These are phyloP conservation scores for Dyspetes luteomarginatus DNA, from an alignment of 2,888 invertebrate genomes.

Conservation along the genomic window DNA sequence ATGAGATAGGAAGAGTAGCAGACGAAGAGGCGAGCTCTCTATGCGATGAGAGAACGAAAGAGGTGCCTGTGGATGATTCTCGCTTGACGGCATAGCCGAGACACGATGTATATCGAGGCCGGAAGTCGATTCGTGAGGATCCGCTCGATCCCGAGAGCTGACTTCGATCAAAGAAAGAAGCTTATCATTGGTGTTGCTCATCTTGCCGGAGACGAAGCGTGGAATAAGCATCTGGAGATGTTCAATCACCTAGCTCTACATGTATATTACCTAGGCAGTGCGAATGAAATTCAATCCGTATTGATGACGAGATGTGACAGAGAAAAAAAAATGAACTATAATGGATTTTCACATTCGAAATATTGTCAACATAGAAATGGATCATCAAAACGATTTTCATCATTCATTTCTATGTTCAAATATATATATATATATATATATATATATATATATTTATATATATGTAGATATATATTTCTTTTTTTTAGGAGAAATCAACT, in stretches of 20 bases:
- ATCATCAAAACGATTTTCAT: no score
- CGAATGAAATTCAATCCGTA: not conserved
- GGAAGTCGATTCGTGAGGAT: slow-evolving; percentile 61
- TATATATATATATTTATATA: no score
- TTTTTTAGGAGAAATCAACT: no score
- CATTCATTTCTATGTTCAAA: no score
- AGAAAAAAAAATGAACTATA: not conserved
- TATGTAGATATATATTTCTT: no score
- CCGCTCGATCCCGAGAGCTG: slow-evolving; percentile 37
- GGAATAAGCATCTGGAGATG: slow-evolving; percentile 48
- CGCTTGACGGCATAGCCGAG: slow-evolving; percentile 12
- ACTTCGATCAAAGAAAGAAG: slow-evolving; percentile 51
- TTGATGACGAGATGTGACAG: not conserved
- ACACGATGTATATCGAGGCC: slow-evolving; percentile 15
- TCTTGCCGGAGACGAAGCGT: slow-evolving; percentile 53
- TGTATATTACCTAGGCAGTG: not conserved
- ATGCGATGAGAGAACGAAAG: slow-evolving; percentile 3
- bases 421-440: no score
- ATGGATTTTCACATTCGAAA: no score
- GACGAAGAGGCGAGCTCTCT: slow-evolving; percentile 7
- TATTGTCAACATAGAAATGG: no score
- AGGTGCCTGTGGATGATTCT: slow-evolving; percentile 50
- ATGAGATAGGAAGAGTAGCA: slow-evolving; percentile 57
- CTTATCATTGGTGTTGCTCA: slow-evolving; percentile 48
- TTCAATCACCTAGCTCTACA: slow-evolving; percentile 17